Conservation (phyloP, 2,888 invertebrate species). For the Galerucella nymphaeae region DNA sequence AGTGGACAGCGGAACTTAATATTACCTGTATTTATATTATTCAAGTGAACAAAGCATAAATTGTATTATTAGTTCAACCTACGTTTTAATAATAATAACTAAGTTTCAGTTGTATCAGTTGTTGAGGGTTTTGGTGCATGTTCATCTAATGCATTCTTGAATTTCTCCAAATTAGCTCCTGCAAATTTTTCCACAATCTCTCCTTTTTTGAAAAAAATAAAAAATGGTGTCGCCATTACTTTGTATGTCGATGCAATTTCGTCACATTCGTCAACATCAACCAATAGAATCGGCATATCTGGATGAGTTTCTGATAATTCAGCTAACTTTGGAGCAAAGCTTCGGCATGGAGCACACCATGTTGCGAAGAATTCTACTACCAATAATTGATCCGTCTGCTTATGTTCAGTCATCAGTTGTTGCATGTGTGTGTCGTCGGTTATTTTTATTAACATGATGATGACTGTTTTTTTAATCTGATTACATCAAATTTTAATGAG, state of each 20-base stretch:
- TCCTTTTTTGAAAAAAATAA: constrained; percentile 10
- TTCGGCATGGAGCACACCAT: constrained; percentile 5
- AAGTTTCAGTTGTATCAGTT: background rate
- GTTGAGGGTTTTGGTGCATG: background rate
- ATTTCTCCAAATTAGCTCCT: constrained; percentile 2
- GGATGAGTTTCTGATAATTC: background rate
- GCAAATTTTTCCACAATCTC: constrained; percentile 3
- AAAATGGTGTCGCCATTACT: constrained; percentile 14
- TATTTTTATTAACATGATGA: background rate
- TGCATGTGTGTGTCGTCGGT: constrained; percentile 1
- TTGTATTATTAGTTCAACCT: background rate
- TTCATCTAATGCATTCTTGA: background rate
- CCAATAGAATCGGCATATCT: background rate
- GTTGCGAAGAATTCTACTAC: constrained; percentile 6
- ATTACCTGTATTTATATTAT: too few relatives aligned
- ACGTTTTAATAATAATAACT: background rate
- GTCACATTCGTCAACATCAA: constrained; percentile 9
- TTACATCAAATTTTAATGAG: background rate
- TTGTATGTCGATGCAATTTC: background rate
- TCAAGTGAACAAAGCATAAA: constrained; percentile 20
- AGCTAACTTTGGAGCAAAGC: background rate
- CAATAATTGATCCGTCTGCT: background rate
- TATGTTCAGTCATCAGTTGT: background rate
- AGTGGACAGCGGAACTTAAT: too few relatives aligned
- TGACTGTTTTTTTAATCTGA: background rate